These are phyloP conservation scores for Galbula dea DNA, from an alignment of 2,113 vertebrate species.

Conservation along the genomic window DNA sequence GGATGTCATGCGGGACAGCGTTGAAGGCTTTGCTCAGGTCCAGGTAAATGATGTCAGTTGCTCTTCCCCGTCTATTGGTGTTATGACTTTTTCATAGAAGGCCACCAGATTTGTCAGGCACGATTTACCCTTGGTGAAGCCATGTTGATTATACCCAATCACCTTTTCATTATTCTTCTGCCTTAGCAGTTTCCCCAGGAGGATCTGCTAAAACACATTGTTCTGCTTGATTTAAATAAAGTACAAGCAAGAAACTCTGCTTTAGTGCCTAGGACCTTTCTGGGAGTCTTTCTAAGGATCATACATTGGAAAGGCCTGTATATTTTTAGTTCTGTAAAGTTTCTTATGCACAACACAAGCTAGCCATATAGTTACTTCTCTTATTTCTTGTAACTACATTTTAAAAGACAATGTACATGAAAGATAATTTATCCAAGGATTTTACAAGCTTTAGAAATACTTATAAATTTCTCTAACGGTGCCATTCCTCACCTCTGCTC, in stretches of 20 bases:
- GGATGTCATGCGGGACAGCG: too few relatives aligned
- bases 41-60: too few relatives aligned
- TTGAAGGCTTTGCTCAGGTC: too few relatives aligned
- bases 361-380: neutral
- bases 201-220: neutral
- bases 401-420: neutral
- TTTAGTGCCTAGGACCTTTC: neutral
- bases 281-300: neutral
- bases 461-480: neutral
- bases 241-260: neutral
- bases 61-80: too few relatives aligned
- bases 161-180: too few relatives aligned
- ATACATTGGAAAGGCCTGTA: neutral
- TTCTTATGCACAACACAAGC: neutral
- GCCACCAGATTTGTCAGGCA: too few relatives aligned
- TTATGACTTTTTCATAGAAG: too few relatives aligned
- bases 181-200: too few relatives aligned
- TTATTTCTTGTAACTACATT: neutral
- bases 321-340: neutral
- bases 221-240: neutral
- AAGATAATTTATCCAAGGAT: neutral
- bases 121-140: too few relatives aligned
- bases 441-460: neutral
- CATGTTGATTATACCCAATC: too few relatives aligned
- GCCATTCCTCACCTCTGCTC: neutral